Conservation (phyloP, 2,113 vertebrate species). For the Podarcis cretensis region DNA sequence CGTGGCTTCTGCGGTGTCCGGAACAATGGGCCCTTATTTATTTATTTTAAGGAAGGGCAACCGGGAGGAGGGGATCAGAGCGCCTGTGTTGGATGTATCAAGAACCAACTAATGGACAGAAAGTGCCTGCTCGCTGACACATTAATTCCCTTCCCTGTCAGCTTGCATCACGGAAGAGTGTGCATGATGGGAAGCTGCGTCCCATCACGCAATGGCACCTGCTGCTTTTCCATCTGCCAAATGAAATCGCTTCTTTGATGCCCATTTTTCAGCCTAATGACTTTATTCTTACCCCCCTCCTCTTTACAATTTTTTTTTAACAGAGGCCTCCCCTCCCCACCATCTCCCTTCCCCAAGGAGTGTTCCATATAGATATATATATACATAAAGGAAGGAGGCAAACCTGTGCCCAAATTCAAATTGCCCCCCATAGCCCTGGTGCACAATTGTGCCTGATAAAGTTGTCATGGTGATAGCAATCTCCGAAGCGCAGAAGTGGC, state of each 20-base stretch:
- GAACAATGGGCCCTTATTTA: constrained; percentile 49
- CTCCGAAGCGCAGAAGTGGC: constrained; percentile 75
- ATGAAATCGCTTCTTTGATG: constrained; percentile 77
- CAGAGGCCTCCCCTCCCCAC: constrained; percentile 53
- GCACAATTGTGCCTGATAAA: constrained; percentile 82
- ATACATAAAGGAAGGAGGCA: constrained; percentile 63
- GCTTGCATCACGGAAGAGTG: constrained; percentile 84
- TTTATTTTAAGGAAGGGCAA: constrained; percentile 20
- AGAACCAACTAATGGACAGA: constrained; percentile 85
- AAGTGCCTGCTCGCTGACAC: constrained; percentile 82
- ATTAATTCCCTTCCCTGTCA: constrained; percentile 92
- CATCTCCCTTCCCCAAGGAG: constrained; percentile 48
- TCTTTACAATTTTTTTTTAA: constrained; percentile 72
- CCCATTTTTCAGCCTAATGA: constrained; percentile 85
- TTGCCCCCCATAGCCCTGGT: constrained; percentile 70
- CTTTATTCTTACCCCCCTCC: constrained; percentile 68
- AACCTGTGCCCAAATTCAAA: constrained; percentile 63
- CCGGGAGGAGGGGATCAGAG: constrained; percentile 30
- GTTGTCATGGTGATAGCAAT: constrained; percentile 83
- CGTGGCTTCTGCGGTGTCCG: constrained; percentile 25
- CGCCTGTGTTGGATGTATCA: constrained; percentile 58
- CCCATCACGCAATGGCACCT: constrained; percentile 86
- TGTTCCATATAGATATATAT: constrained; percentile 7
- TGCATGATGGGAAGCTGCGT: constrained; percentile 85
- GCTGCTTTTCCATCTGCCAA: constrained; percentile 96